These are phyloP conservation scores for Peromyscus polionotus DNA, from an alignment of 2,113 vertebrate species.

Conservation along the genomic window DNA sequence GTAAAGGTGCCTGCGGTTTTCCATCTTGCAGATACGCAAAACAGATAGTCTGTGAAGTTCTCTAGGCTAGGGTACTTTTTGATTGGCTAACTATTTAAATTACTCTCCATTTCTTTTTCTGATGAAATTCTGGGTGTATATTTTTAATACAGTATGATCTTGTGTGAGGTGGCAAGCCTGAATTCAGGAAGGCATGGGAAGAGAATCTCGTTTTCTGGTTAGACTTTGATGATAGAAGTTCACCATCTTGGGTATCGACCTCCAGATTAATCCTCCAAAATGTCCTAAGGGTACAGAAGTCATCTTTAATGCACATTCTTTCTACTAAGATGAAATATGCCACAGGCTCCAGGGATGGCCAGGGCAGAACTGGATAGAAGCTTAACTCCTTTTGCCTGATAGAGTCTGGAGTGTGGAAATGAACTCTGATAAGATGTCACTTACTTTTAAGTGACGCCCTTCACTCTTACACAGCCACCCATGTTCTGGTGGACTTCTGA, in stretches of 20 bases:
- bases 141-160: background rate
- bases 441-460: no score
- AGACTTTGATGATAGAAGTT: conserved; percentile 7
- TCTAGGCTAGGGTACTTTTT: background rate
- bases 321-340: background rate
- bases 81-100: conserved; percentile 56
- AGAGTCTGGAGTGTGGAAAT: background rate
- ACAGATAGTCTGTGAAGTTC: conserved; percentile 53
- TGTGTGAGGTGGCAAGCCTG: background rate
- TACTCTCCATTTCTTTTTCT: background rate
- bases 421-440: background rate
- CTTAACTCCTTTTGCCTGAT: background rate
- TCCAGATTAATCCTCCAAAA: conserved; percentile 24
- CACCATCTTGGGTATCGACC: background rate
- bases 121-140: conserved; percentile 28
- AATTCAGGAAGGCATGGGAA: background rate
- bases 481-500: background rate
- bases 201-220: conserved; percentile 43
- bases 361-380: background rate
- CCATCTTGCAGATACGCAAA: conserved; percentile 67
- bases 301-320: conserved; percentile 16
- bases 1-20: conserved; percentile 72
- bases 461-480: background rate
- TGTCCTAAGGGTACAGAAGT: background rate
- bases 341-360: background rate